Conservation (phyloP, 1,140 invertebrate species). For the Drosophila eugracilis region DNA sequence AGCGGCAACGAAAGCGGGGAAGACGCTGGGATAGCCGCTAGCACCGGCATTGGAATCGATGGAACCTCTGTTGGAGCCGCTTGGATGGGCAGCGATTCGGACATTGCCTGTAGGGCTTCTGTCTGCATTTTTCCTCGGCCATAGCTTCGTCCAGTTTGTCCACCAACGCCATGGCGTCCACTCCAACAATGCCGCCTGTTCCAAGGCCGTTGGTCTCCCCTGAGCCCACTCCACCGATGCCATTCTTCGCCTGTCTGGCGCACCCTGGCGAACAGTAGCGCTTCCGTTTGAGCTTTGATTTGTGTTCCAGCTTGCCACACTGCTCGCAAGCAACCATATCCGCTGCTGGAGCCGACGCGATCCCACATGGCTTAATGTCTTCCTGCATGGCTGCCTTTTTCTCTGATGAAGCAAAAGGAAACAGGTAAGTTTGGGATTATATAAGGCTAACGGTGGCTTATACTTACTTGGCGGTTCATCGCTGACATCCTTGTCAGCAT, state of each 20-base stretch:
- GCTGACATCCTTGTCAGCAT: conserved; percentile 85
- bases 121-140: conserved; percentile 69
- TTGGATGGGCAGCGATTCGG: background rate
- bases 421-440: background rate
- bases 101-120: conserved; percentile 30
- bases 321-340: conserved; percentile 91
- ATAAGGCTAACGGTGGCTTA: background rate
- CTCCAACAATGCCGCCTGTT: conserved; percentile 54
- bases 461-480: conserved; percentile 89
- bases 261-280: conserved; percentile 89
- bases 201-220: conserved; percentile 27
- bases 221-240: conserved; percentile 2
- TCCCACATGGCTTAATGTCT: conserved; percentile 45
- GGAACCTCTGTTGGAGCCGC: conserved; percentile 4
- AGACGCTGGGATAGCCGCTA: background rate
- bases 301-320: conserved; percentile 91
- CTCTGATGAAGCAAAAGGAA: conserved; percentile 58
- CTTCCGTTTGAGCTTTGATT: conserved; percentile 90
- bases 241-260: conserved; percentile 61
- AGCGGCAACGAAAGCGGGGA: background rate
- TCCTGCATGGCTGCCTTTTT: conserved; percentile 85
- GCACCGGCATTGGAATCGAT: background rate
- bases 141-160: conserved; percentile 68
- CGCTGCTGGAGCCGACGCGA: conserved; percentile 9
- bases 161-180: conserved; percentile 58